Evolutionary conservation across 1,140 invertebrate genomes (phyloP).

Genomic region (Trigoniulus corallinus): DNA sequence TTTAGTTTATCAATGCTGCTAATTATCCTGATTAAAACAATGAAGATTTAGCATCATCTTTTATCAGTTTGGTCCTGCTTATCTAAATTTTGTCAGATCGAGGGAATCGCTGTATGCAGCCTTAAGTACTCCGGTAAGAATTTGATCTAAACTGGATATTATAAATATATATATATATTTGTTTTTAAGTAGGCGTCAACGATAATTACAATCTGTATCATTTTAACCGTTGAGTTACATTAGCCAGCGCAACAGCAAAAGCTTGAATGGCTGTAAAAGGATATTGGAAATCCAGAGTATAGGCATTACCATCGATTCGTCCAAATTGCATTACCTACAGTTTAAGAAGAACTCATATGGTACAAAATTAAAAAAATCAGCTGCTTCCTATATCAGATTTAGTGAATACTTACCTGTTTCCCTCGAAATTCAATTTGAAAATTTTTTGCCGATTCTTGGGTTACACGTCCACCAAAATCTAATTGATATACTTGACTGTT

Average conservation of each 20-base stretch:
- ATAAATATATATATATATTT: too few relatives aligned
- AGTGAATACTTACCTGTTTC: conserved; percentile 70
- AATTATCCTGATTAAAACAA: too few relatives aligned
- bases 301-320: conserved; percentile 93
- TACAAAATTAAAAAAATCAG: background rate
- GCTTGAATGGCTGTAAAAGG: conserved; percentile 96
- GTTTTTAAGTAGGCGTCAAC: too few relatives aligned
- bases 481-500: conserved; percentile 97
- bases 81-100: too few relatives aligned
- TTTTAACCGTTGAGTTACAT: conserved; percentile 95
- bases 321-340: conserved; percentile 97
- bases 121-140: too few relatives aligned
- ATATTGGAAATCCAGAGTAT: conserved; percentile 97
- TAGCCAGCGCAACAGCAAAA: conserved; percentile 93
- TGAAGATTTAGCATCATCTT: too few relatives aligned
- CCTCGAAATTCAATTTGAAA: conserved; percentile 97
- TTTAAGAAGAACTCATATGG: background rate
- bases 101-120: too few relatives aligned
- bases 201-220: too few relatives aligned
- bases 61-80: too few relatives aligned
- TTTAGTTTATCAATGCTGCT: too few relatives aligned
- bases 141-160: too few relatives aligned
- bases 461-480: conserved; percentile 97
- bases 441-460: conserved; percentile 98
- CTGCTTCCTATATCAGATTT: background rate